These are phyloP conservation scores for Prionailurus viverrinus DNA, from an alignment of 2,113 vertebrate genomes.

Conservation along the genomic window DNA sequence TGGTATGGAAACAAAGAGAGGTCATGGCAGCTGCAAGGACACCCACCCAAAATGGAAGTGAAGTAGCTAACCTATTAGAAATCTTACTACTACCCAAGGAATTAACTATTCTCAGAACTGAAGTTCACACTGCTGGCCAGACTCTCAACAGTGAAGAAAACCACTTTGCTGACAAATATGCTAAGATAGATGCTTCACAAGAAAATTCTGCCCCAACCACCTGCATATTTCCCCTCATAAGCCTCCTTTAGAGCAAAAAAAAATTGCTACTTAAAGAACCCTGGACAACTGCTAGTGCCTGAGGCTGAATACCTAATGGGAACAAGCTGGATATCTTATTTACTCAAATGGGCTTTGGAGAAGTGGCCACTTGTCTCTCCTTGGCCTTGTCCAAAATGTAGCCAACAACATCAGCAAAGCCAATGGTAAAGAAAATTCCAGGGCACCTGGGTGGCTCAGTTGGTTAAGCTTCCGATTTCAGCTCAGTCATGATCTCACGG, in stretches of 20 bases:
- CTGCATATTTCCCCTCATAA: not conserved
- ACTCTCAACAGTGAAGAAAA: not conserved
- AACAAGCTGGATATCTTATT: not conserved
- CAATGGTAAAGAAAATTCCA: not conserved
- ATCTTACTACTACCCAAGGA: not conserved
- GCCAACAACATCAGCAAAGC: not conserved
- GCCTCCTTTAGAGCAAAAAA: not conserved
- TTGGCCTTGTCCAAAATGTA: not conserved
- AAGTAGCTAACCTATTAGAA: not conserved
- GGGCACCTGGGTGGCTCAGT: no score
- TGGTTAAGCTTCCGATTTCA: no score
- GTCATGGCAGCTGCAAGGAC: not conserved
- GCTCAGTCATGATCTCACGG: no score
- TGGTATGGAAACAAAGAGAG: not conserved
- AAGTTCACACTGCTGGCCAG: not conserved
- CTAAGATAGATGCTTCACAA: not conserved
- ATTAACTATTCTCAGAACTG: not conserved
- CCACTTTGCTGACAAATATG: not conserved
- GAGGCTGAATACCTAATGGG: not conserved
- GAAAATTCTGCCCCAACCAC: not conserved
- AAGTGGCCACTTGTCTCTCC: not conserved
- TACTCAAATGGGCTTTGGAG: not conserved
- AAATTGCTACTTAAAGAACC: not conserved
- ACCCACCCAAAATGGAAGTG: not conserved
- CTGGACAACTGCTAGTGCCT: not conserved